Conservation (phyloP, 2,113 vertebrate species). For the Daubentonia madagascariensis region DNA sequence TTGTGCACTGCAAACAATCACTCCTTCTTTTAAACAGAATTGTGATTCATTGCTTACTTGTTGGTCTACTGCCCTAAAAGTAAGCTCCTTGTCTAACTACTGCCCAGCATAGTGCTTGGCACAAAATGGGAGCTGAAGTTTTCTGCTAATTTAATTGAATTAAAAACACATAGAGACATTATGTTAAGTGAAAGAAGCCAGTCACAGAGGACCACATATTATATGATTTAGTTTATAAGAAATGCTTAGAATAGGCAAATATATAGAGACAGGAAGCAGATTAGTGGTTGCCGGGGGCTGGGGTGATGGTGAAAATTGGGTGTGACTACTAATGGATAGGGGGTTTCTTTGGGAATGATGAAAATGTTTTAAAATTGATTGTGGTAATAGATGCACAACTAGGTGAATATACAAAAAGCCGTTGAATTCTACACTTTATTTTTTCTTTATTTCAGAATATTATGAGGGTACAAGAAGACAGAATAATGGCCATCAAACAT, state of each 20-base stretch:
- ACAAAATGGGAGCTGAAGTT: not conserved
- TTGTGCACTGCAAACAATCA: not conserved
- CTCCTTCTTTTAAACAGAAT: not conserved
- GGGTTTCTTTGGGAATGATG: not conserved
- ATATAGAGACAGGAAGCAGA: not conserved
- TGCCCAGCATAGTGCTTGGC: not conserved
- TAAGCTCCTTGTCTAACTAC: not conserved
- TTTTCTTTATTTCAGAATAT: too few species aligned
- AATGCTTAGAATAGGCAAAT: not conserved
- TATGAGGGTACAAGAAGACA: too few species aligned
- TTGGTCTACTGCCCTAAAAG: not conserved
- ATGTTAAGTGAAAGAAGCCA: not conserved
- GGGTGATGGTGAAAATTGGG: not conserved
- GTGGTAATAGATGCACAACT: not conserved
- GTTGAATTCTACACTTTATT: not conserved
- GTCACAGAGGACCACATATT: not conserved
- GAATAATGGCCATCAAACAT: too few species aligned
- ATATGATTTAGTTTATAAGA: not conserved
- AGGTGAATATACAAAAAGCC: not conserved
- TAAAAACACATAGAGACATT: not conserved
- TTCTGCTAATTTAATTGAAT: not conserved
- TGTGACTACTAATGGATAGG: not conserved
- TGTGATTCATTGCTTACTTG: not conserved
- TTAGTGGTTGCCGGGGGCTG: not conserved
- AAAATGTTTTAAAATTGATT: not conserved